Evolutionary conservation across 2,797 vertebrate species (phyloP).

Genomic region (Columba guinea): DNA sequence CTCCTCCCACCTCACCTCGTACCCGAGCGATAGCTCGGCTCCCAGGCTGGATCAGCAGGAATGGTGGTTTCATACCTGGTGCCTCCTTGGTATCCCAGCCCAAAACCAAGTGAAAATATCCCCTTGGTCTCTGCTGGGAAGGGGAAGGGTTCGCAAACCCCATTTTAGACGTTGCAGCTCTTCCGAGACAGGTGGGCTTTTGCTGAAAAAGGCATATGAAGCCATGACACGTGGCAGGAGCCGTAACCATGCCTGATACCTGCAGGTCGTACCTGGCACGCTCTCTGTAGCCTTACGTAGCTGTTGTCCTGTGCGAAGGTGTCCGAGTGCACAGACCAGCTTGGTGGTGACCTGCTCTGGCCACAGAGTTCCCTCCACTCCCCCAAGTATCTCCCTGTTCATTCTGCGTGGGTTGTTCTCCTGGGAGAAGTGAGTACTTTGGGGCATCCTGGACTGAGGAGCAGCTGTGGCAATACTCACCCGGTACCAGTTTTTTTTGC

Average conservation of each 20-base stretch:
- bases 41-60: neutral
- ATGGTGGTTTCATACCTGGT: neutral
- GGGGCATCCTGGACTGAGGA: neutral
- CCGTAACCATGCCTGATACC: accelerated
- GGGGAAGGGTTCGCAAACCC: neutral
- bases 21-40: neutral
- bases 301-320: neutral
- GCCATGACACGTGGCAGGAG: neutral
- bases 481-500: no score
- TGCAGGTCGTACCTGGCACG: accelerated
- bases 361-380: neutral
- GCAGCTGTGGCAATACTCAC: neutral
- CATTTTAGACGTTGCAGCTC: neutral
- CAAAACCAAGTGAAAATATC: neutral
- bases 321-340: neutral
- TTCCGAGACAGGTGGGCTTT: neutral
- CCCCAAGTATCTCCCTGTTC: neutral
- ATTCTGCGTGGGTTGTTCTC: neutral
- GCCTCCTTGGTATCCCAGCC: neutral
- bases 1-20: neutral
- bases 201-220: neutral
- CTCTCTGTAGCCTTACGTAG: neutral
- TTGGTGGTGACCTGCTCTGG: neutral
- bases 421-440: neutral
- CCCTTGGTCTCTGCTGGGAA: neutral